Base-by-base conservation (phyloP, 2,797 vertebrate species). In the Rallus crepitans region DNA sequence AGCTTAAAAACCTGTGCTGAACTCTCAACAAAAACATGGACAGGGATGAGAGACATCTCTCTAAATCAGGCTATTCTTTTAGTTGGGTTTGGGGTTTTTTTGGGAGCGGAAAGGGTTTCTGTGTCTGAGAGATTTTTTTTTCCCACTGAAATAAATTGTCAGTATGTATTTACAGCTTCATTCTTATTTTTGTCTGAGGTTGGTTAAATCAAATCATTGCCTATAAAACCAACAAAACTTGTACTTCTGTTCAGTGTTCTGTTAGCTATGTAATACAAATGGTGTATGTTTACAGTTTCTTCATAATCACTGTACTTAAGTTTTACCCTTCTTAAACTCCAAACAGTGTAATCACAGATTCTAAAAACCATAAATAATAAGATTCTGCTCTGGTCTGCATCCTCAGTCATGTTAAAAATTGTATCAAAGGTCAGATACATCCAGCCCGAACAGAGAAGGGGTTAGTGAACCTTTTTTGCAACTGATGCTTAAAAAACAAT, bases 301-400 rank as follows among this genome's bases (percentile, higher is more conserved):
- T 20, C 40, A 68, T 79, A 87, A 91, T 79, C 47, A 82, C 42
- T 92, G 4, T 86, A 52, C 11, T 84, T 82, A 80, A 47, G 48
- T 65, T 90, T 90, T 90, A 70, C 30, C 23, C 71, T 93, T 45
- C 53, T 60, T 87, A 81, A 82, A 75, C 57, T 82, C 61, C 65
- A 16, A 95, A 77, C 53, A 82, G 48, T 76, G 47, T 92, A 72
- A 89, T 71, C 31, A 69, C 39, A 85, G 47, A 56, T 71, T 82
- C 40, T 85, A 42, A 94, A 93, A 79, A 2, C 33, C 25, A 42
- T 75, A 63, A 86, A 78, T 93, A 94, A 85, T 42, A 89, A 87
- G 48, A 31, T 50, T 21, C 33, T 79, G 28, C 37, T 89, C 52
- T 75, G 12, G n/a, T 77, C 42, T 91, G 24, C 45, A 25, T 91